A percentile compares a stretch with the other conserved stretches of the same genome.
These are phyloP conservation scores for Eupleurogrammus muticus DNA, from an alignment of 2,797 vertebrate genomes.

Conservation along the genomic window DNA sequence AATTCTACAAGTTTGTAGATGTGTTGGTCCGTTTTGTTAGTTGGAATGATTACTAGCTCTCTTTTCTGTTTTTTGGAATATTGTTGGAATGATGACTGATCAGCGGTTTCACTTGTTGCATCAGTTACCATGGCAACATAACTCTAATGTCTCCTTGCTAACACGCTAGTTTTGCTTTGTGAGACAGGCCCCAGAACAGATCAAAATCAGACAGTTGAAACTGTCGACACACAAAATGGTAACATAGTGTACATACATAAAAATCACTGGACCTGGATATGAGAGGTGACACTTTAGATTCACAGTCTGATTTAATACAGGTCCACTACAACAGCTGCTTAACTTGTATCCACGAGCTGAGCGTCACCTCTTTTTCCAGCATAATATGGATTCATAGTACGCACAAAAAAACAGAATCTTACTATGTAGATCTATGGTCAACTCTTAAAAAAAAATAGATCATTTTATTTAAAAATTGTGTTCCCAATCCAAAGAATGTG, in stretches of 20 bases:
- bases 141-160: background rate
- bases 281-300: constrained; percentile 40
- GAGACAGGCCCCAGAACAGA: constrained; percentile 19
- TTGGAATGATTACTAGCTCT: background rate
- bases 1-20: constrained; percentile 42
- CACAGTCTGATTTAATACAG: constrained; percentile 54
- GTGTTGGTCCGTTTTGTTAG: constrained; percentile 14
- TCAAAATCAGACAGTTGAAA: background rate
- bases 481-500: constrained; percentile 20
- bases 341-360: constrained; percentile 35
- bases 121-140: constrained; percentile 3
- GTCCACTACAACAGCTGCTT: constrained; percentile 32
- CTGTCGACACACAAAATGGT: constrained; percentile 10
- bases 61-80: background rate
- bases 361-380: constrained; percentile 59
- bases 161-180: constrained; percentile 16
- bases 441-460: constrained; percentile 31
- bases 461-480: constrained; percentile 48
- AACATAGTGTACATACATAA: constrained; percentile 29
- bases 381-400: constrained; percentile 55
- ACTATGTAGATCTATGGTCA: constrained; percentile 25
- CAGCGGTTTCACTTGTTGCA: constrained; percentile 17
- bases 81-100: background rate
- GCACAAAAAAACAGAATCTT: constrained; percentile 16
- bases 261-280: constrained; percentile 21